phyloP scores from a whole-genome alignment of 2,888 invertebrate species.

The Muschampia plurimacula region DNA sequence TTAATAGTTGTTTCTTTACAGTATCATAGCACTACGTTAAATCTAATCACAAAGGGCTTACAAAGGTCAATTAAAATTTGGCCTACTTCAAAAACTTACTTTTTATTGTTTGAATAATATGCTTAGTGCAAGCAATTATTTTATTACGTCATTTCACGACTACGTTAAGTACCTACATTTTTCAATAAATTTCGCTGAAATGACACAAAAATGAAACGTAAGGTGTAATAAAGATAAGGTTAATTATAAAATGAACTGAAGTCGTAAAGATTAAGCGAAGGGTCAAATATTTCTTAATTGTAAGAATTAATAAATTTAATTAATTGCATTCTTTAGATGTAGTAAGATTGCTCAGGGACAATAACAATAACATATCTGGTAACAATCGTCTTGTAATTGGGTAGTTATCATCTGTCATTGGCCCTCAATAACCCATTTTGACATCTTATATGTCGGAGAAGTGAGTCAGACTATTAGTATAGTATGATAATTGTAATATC shows the following conservation, averaged over 20 bases:
- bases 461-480: no score
- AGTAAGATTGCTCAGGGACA: no score
- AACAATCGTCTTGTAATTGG: no score
- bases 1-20: no score
- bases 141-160: conserved; percentile 19
- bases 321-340: conserved; percentile 43
- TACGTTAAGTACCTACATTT: background rate
- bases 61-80: conserved; percentile 13
- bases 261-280: conserved; percentile 42
- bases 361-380: no score
- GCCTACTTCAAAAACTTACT: background rate
- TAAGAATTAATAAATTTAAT: conserved; percentile 43
- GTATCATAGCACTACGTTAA: no score
- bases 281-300: conserved; percentile 49
- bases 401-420: no score
- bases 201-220: conserved; percentile 44
- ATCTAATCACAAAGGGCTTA: background rate
- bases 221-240: conserved; percentile 46
- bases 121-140: conserved; percentile 18
- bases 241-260: conserved; percentile 47
- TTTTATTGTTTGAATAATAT: conserved; percentile 10
- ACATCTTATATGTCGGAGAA: no score
- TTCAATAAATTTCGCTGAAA: conserved; percentile 19
- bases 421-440: no score
- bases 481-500: no score